Evolutionary conservation across 2,113 vertebrate genomes (phyloP).

Genomic region (Tragulus kanchil): DNA sequence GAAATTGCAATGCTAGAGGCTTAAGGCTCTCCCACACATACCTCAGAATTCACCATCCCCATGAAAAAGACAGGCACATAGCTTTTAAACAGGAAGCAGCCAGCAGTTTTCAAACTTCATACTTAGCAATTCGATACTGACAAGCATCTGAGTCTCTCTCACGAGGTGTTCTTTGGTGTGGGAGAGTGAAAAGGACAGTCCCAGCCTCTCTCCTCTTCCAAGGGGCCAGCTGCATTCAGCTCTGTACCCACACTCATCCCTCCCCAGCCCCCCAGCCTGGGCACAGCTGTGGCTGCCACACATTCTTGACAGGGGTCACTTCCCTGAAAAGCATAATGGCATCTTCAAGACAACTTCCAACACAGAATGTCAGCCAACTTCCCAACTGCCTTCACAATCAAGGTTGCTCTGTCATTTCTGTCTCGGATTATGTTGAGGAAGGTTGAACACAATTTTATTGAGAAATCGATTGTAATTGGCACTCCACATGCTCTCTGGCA

Average conservation of each 20-base stretch:
- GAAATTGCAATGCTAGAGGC: constrained; percentile 72
- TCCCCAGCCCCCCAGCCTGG: background rate
- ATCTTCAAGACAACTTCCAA: constrained; percentile 75
- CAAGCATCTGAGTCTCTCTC: constrained; percentile 45
- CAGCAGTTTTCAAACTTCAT: constrained; percentile 39
- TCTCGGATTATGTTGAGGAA: constrained; percentile 85
- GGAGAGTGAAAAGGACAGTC: background rate
- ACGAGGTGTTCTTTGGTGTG: background rate
- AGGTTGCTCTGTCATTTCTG: constrained; percentile 80
- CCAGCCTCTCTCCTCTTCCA: background rate
- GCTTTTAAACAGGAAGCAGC: constrained; percentile 73
- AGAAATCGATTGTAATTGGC: constrained; percentile 92
- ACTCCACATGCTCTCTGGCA: constrained; percentile 85
- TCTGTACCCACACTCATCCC: background rate
- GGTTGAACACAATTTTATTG: constrained; percentile 90
- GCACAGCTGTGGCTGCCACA: constrained; percentile 39
- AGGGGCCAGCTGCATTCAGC: background rate
- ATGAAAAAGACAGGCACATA: constrained; percentile 8
- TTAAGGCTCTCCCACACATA: constrained; percentile 72
- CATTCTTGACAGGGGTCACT: constrained; percentile 74
- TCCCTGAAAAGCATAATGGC: constrained; percentile 75
- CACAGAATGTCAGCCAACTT: constrained; percentile 74
- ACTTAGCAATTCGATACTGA: constrained; percentile 45
- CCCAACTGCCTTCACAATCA: constrained; percentile 69
- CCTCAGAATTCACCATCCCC: constrained; percentile 20